A percentile compares a stretch with the other conserved stretches of the same genome.
Conservation (phyloP, 2,797 vertebrate genomes). For the Fundulus diaphanus region DNA sequence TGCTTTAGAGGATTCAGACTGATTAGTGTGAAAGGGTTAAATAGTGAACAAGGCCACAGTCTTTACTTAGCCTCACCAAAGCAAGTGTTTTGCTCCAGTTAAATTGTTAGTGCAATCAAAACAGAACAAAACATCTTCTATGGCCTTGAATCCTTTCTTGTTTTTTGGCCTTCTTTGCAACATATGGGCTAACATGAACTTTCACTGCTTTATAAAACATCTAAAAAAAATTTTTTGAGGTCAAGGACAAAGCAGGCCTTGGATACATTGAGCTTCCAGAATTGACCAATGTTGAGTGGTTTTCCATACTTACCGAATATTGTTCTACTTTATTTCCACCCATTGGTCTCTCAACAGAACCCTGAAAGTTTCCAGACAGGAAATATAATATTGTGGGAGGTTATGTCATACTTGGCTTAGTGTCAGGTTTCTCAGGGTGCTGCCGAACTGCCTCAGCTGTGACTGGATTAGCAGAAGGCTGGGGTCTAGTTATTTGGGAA, state of each 20-base stretch:
- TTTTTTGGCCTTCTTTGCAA: background rate
- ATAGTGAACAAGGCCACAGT: constrained; percentile 2
- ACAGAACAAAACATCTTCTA: background rate
- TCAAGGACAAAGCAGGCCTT: background rate
- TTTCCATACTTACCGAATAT: constrained; percentile 20
- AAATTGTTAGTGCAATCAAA: background rate
- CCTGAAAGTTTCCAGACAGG: constrained; percentile 26
- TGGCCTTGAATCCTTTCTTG: too few relatives aligned
- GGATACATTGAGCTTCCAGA: background rate
- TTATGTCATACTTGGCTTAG: constrained; percentile 44
- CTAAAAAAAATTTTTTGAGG: background rate
- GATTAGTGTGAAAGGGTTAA: background rate
- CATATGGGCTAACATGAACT: background rate
- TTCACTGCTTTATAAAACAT: background rate
- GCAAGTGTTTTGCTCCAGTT: background rate
- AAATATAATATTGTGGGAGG: constrained; percentile 19
- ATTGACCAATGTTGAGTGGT: background rate
- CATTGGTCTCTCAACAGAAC: constrained; percentile 11
- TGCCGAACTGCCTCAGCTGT: constrained; percentile 8
- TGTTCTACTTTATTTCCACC: constrained; percentile 25
- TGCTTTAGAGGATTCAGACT: background rate
- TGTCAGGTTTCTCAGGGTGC: background rate
- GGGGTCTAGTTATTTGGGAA: constrained; percentile 7
- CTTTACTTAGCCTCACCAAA: background rate
- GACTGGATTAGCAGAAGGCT: constrained; percentile 16